phyloP scores from a whole-genome alignment of 2,888 invertebrate genomes.

The Epinotia nisella region DNA sequence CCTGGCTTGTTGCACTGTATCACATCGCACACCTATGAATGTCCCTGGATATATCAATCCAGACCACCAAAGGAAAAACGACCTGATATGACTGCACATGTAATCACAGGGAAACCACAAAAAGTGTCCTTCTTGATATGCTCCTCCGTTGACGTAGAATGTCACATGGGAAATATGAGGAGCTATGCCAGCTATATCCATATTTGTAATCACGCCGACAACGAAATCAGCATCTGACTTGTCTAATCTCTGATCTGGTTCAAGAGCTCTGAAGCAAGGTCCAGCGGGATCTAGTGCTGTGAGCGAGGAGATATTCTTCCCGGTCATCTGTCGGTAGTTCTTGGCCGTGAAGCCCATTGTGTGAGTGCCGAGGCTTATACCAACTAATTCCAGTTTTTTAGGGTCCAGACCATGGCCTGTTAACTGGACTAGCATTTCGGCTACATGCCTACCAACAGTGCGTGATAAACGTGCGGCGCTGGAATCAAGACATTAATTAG shows the following conservation, averaged over 20 bases:
- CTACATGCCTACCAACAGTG: slow-evolving; percentile 62
- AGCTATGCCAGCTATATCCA: slow-evolving; percentile 71
- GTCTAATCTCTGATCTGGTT: slow-evolving; percentile 66
- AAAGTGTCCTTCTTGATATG: slow-evolving; percentile 53
- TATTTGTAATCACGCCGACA: slow-evolving; percentile 65
- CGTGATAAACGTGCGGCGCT: slow-evolving; percentile 64
- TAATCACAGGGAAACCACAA: slow-evolving; percentile 51
- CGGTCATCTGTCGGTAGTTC: slow-evolving; percentile 60
- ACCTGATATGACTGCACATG: slow-evolving; percentile 53
- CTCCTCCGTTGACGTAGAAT: slow-evolving; percentile 72
- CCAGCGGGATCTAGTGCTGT: slow-evolving; percentile 70
- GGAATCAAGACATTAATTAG: slow-evolving; percentile 52
- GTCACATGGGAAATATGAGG: slow-evolving; percentile 69
- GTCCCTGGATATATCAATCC: slow-evolving; percentile 50
- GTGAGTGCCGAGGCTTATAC: slow-evolving; percentile 70
- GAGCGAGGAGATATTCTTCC: slow-evolving; percentile 60
- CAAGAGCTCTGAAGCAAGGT: slow-evolving; percentile 69
- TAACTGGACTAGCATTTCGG: slow-evolving; percentile 66
- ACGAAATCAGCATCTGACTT: slow-evolving; percentile 70
- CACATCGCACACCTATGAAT: slow-evolving; percentile 56
- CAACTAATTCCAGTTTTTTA: slow-evolving; percentile 64
- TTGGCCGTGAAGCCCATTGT: slow-evolving; percentile 71
- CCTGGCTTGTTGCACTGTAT: slow-evolving; percentile 58
- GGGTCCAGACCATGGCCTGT: slow-evolving; percentile 64
- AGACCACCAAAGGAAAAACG: slow-evolving; percentile 52